A percentile compares a stretch with the other conserved stretches of the same genome.
phyloP scores from a whole-genome alignment of 1,140 invertebrate genomes.

The Bradysia coprophila region DNA sequence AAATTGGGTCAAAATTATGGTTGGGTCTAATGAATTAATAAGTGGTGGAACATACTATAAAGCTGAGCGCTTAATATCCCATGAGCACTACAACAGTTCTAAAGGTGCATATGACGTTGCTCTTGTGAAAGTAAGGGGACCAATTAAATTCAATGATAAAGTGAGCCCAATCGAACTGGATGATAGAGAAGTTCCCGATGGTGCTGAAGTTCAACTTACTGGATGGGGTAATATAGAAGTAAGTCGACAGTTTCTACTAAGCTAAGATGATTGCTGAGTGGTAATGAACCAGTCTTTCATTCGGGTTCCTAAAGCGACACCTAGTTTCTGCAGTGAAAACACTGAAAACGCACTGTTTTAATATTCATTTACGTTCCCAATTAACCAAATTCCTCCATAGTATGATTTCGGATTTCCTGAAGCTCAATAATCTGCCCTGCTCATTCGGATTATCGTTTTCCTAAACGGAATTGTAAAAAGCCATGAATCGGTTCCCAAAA shows the following conservation, averaged over 20 bases:
- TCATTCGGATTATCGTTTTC: too few species aligned
- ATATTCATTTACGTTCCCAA: too few species aligned
- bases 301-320: too few species aligned
- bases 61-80: not conserved
- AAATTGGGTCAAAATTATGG: not conserved
- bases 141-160: not conserved
- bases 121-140: not conserved
- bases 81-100: not conserved
- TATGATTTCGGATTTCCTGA: too few species aligned
- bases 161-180: slow-evolving; percentile 1
- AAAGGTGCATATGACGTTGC: not conserved
- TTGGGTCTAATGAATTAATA: not conserved
- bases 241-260: not conserved
- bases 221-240: not conserved
- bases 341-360: too few species aligned
- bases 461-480: too few species aligned
- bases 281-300: not conserved
- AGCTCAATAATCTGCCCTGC: too few species aligned
- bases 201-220: not conserved
- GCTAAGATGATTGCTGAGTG: too few species aligned
- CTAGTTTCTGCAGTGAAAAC: too few species aligned
- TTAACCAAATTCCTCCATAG: too few species aligned
- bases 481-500: too few species aligned
- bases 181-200: too few species aligned
- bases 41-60: not conserved